Evolutionary conservation across 2,888 invertebrate species (phyloP), one percentile per base, ranked within the genome.

Genomic region (Chrysolina haemoptera): DNA sequence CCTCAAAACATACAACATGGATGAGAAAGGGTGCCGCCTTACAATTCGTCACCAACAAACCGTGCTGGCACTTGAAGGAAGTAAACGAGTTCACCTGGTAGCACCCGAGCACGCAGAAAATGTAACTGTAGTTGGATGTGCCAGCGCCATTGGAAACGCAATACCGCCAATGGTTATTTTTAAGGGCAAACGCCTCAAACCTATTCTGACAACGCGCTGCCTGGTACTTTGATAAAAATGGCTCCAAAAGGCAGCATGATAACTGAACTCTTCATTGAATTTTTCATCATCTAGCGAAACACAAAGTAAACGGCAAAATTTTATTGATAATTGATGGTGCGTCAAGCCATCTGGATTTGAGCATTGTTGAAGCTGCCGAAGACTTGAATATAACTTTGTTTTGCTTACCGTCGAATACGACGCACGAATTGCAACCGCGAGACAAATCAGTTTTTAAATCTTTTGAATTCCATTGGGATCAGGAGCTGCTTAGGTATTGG

Each of bases 361-460:
- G 71, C 20, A 84, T 86, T 73, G 83, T 82, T 12, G 83, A 83
- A 14, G 79, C 71, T 16, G 84, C 85, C 50, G 83, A 84, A 18
- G 68, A 78, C 68, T 71, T 74, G 59, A 79, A 79, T 27, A 83
- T 86, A 41, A 76, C 68, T 43, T 76, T 87, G 53, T 84, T 78
- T 63, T 86, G 86, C 74, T 76, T 87, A 50, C 85, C 85, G 11
- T 83, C 82, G 41, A 87, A 87, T 71, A 86, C 84, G 0, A 86
- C 85, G 0, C 85, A 86, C 75, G 84, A 86, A 70, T 76, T 86
- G 1, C 86, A 86, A 71, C 84, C 85, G 3, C 77, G 86, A 76
- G 85, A 85, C 75, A 85, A 86, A 78, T 70, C 83, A 8, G 83
- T 85, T 10, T 85, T 84, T 76, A 70, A 81, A 55, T 78, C 83